Conservation (phyloP, 2,888 invertebrate genomes). For the Gandaritis pyraliata region DNA sequence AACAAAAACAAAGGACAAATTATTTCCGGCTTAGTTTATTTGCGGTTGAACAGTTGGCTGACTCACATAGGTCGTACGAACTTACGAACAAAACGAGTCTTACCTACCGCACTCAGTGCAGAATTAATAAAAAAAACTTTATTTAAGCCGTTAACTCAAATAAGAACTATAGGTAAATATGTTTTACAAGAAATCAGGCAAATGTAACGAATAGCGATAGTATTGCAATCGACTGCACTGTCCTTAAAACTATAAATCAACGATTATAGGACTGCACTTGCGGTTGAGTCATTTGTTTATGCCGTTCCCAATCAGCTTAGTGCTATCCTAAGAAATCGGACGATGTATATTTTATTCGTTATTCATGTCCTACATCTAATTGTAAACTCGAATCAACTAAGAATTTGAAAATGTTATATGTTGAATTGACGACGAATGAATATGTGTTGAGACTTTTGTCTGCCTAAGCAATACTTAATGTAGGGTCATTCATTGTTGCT, state of each 20-base stretch:
- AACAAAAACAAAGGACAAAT: no score
- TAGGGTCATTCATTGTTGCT: conserved; percentile 36
- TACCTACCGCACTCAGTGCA: no score
- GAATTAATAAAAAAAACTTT: no score
- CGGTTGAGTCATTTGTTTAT: conserved; percentile 13
- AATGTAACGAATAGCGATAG: neutral
- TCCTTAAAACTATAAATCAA: neutral
- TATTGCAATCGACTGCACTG: neutral
- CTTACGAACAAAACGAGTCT: neutral
- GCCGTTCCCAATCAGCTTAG: conserved; percentile 3
- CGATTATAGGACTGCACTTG: neutral
- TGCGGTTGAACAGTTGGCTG: no score
- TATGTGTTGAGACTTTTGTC: neutral
- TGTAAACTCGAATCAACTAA: no score
- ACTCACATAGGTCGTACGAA: neutral
- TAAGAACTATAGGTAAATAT: neutral
- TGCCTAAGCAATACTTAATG: neutral
- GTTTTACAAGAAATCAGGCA: neutral
- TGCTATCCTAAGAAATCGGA: neutral
- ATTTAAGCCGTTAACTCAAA: neutral
- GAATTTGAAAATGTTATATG: no score
- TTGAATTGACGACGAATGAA: no score
- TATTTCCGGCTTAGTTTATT: no score
- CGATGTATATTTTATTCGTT: neutral
- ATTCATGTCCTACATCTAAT: no score